Conservation (phyloP, 2,888 invertebrate genomes). For the Dermolepida albohirtum region DNA sequence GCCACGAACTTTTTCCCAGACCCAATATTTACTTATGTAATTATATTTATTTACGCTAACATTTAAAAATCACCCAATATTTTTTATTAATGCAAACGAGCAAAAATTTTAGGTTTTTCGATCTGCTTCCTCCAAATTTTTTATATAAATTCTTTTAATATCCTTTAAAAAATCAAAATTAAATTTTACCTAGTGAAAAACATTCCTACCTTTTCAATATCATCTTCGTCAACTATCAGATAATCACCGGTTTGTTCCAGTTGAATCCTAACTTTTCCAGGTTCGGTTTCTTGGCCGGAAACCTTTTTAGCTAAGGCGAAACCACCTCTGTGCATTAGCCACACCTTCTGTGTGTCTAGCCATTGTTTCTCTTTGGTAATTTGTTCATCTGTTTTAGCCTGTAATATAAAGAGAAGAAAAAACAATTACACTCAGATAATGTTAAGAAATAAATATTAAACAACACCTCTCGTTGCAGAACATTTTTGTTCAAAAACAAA, state of each 20-base stretch:
- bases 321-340: conserved; percentile 94
- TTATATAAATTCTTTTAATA: too few species aligned
- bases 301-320: conserved; percentile 80
- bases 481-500: background rate
- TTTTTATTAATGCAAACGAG: too few species aligned
- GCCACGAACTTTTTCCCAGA: too few species aligned
- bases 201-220: conserved; percentile 86
- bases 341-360: conserved; percentile 81
- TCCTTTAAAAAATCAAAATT: too few species aligned
- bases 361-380: conserved; percentile 75
- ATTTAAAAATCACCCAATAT: too few species aligned
- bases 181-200: background rate
- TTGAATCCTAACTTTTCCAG: conserved; percentile 79
- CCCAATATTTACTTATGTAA: too few species aligned
- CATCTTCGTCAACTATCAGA: conserved; percentile 93
- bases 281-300: conserved; percentile 58
- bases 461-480: conserved; percentile 9
- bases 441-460: background rate
- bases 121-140: too few species aligned
- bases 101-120: too few species aligned
- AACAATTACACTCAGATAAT: background rate
- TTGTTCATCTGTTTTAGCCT: conserved; percentile 79
- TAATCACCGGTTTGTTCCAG: conserved; percentile 86
- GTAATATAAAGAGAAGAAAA: conserved; percentile 46
- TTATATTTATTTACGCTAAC: too few species aligned